Evolutionary conservation across 2,888 invertebrate genomes (phyloP), one percentile per base, ranked within the genome.

Genomic region (Rhyacophila evoluta): DNA sequence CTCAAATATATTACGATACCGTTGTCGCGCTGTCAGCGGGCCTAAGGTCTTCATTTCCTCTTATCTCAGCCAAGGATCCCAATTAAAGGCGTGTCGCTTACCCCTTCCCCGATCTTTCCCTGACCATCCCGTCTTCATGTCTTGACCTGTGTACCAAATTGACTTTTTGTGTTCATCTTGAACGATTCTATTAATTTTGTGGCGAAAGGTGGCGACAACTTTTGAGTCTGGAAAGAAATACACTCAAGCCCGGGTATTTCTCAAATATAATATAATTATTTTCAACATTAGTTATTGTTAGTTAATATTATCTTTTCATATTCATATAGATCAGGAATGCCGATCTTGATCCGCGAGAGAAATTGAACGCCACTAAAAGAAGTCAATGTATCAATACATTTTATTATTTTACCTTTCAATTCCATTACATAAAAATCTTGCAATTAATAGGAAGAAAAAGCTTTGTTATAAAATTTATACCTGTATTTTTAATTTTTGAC

Each of bases 161-260:
- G 81, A 79, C 71, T 81, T 81, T 81, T 72, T 74, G 74, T 81
- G 81, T 81, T 68, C 41, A 25, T 73, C 29, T 15, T 69, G 75
- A 72, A 78, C 80, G 78, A 75, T 69, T 80, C 78, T 78, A 80
- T 80, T 80, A 75, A 80, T 80, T 78, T 55, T 55, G 55, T 55
- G 55, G 55, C 69, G 38, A 29, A 73, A 38, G 41, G 55, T 55
- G 73, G 41, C 41, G 73, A 28, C 73, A 19, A 55, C 29, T 70
- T 25, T 55, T 55, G 0, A 15, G 25, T 55, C 25, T 19, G 10
- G 10, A 55, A 55, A 55, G 12, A 25, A 12, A 0, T 25, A 55
- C 19, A 12, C 2, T 2, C 55, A 25, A 19, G 8, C 55, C 55
- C 55, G n/a, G n/a, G n/a, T n/a, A n/a, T n/a, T n/a, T n/a, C n/a